A percentile compares a stretch with the other conserved stretches of the same genome.
These are phyloP conservation scores for Drosophila pachea DNA, from an alignment of 1,140 invertebrate genomes.

Conservation along the genomic window DNA sequence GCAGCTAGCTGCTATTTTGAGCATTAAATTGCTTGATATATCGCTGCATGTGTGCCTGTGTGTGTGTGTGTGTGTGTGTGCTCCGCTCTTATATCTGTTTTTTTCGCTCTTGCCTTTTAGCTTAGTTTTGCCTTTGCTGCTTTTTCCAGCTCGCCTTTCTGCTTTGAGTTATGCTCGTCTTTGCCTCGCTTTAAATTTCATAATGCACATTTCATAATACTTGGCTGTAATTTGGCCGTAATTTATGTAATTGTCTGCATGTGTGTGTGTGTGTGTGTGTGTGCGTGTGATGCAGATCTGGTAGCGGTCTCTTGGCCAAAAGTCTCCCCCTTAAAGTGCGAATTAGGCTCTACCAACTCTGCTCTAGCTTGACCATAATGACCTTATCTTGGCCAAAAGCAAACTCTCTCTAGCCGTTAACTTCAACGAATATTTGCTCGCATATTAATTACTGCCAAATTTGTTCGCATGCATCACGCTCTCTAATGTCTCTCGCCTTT, in stretches of 20 bases:
- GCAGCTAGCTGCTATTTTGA: constrained; percentile 61
- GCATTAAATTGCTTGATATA: constrained; percentile 77
- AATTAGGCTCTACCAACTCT: too few species aligned
- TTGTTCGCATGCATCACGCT: too few species aligned
- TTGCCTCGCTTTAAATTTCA: constrained; percentile 76
- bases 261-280: constrained; percentile 11
- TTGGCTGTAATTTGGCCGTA: constrained; percentile 72
- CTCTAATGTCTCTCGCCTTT: constrained; percentile 24
- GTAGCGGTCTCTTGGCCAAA: too few species aligned
- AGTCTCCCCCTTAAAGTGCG: too few species aligned
- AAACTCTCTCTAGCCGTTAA: too few species aligned
- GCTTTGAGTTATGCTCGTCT: constrained; percentile 67
- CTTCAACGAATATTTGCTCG: too few species aligned
- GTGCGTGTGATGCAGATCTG: background rate
- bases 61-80: background rate
- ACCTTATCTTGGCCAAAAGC: too few species aligned
- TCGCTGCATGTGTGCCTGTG: constrained; percentile 26
- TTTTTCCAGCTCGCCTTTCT: constrained; percentile 14
- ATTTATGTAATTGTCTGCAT: constrained; percentile 58
- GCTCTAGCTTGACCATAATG: too few species aligned
- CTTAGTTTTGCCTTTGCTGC: constrained; percentile 23
- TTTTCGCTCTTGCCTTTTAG: constrained; percentile 47
- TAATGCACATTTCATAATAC: constrained; percentile 77
- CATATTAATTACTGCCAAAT: too few species aligned
- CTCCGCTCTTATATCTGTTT: constrained; percentile 20